These are phyloP conservation scores for Drosophila sechellia DNA, from an alignment of 1,140 invertebrate genomes.

Conservation along the genomic window DNA sequence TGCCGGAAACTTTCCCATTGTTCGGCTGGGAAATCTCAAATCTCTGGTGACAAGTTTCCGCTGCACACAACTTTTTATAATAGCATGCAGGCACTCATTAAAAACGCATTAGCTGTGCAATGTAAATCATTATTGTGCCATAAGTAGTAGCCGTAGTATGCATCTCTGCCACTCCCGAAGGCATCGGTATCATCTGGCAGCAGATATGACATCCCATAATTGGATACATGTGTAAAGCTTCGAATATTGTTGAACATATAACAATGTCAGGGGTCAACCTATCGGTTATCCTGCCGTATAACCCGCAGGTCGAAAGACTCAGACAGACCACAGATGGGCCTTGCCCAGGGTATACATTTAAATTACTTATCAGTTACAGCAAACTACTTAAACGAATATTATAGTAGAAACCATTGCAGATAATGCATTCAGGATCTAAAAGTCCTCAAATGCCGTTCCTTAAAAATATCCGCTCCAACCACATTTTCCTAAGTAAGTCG, in stretches of 20 bases:
- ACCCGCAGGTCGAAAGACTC: constrained; percentile 5
- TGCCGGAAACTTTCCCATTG: constrained; percentile 56
- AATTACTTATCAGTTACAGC: neutral
- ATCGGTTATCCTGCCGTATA: constrained; percentile 18
- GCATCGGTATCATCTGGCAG: constrained; percentile 36
- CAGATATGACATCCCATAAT: constrained; percentile 29
- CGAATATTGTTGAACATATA: constrained; percentile 1
- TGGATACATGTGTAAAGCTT: neutral
- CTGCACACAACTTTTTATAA: constrained; percentile 56
- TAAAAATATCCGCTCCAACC: too few relatives aligned
- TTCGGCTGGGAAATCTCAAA: constrained; percentile 41
- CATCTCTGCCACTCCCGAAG: neutral
- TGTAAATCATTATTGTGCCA: constrained; percentile 76
- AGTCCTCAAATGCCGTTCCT: too few relatives aligned
- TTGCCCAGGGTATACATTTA: neutral
- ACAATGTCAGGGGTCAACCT: constrained; percentile 4
- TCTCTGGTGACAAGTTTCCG: constrained; percentile 70
- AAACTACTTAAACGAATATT: neutral
- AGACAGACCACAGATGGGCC: neutral
- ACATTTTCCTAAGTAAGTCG: too few relatives aligned
- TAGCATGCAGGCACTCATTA: constrained; percentile 66
- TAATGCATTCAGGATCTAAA: neutral
- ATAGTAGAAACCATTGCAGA: neutral
- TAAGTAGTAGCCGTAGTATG: constrained; percentile 50
- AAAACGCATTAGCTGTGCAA: constrained; percentile 79